Percentiles rank a stretch among this genome's conserved stretches.
Evolutionary conservation across 2,113 vertebrate genomes (phyloP).

Genomic region (Pogonocichla stellata): DNA sequence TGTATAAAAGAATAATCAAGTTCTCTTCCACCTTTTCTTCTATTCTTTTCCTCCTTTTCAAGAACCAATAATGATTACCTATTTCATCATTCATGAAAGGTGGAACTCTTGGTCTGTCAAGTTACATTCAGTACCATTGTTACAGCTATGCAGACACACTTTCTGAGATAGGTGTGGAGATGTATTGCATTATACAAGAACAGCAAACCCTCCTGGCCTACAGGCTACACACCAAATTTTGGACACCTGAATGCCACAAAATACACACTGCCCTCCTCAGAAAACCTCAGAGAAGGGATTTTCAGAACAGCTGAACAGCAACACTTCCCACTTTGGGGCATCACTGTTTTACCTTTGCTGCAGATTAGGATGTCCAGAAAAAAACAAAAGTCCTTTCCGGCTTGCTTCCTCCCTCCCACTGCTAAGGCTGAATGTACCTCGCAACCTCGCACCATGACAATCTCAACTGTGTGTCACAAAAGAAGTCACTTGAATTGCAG

Average conservation of each 20-base stretch:
- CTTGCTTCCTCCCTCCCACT: neutral
- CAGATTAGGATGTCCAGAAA: neutral
- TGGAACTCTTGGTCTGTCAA: neutral
- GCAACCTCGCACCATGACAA: accelerated
- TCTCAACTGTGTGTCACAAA: neutral
- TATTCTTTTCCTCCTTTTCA: neutral
- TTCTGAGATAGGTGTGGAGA: neutral
- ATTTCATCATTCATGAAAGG: neutral
- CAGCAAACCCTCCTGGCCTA: neutral
- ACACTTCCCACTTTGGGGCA: neutral
- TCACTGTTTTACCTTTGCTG: neutral
- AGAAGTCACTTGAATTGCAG: neutral
- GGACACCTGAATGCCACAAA: neutral
- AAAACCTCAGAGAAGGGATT: neutral
- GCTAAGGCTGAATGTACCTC: neutral
- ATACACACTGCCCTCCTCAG: neutral
- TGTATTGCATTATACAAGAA: neutral
- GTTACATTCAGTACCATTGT: neutral
- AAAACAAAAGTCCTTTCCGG: neutral
- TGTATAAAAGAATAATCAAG: neutral
- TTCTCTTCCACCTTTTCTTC: neutral
- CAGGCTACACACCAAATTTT: neutral
- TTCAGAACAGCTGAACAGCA: neutral
- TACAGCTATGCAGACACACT: neutral
- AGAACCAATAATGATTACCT: neutral